These are phyloP conservation scores for Glaucomys volans DNA, from an alignment of 2,113 vertebrate genomes.

Conservation along the genomic window DNA sequence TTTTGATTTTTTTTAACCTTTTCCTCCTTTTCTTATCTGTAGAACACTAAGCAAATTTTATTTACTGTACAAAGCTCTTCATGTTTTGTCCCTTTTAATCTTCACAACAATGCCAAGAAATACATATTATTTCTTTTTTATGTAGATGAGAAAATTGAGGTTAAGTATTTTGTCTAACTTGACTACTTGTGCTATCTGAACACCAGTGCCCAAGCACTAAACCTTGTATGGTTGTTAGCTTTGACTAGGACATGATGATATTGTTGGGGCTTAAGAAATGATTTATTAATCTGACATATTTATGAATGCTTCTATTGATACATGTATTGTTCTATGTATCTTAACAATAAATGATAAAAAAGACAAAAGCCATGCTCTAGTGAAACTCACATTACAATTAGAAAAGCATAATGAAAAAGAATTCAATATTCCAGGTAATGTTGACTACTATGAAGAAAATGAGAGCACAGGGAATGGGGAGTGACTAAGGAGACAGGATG, in stretches of 20 bases:
- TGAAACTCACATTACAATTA: neutral
- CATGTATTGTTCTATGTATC: neutral
- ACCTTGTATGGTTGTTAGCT: neutral
- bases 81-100: neutral
- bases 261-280: neutral
- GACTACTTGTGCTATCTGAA: neutral
- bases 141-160: neutral
- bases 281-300: neutral
- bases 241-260: neutral
- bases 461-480: neutral
- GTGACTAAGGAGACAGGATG: neutral
- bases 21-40: conserved; percentile 28
- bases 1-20: neutral
- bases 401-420: neutral
- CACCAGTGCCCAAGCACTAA: neutral
- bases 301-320: neutral
- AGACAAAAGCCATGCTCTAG: neutral
- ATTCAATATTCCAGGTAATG: neutral
- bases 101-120: neutral
- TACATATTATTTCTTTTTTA: conserved; percentile 12
- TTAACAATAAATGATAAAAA: neutral
- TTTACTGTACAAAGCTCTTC: neutral
- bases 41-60: neutral
- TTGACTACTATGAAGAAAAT: neutral
- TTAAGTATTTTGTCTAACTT: neutral